Evolutionary conservation across 37 sponge, comb jelly and placozoan genomes (phyloP), one percentile per base, ranked within the genome.

Genomic region (Aphrocallistes beatrix): DNA sequence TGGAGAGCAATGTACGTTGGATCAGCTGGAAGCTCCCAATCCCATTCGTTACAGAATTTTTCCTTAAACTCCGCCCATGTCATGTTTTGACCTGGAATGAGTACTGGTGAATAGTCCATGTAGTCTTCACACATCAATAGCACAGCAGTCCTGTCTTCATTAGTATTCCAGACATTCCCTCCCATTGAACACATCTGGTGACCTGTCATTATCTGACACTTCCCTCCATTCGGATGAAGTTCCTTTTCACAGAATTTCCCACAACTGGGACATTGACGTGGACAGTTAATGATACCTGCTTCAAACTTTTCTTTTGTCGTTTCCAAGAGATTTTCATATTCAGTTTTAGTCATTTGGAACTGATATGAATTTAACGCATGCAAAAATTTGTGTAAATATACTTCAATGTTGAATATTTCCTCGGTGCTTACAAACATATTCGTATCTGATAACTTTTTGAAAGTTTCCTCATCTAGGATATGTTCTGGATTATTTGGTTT

Each of bases 151-250:
- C 75, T 60, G n/a, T 60, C 21, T 60, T 60, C n/a, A 30, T 60
- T 30, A 28, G 10, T 60, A 3, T 60, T 30, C 75, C 75, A 60
- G 8, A 60, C 75, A 8, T 60, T 60, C 6, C 75, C 75, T 3
- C 75, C 75, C 75, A 60, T 60, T 25, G 75, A 60, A 28, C 75
- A 32, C 6, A 60, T 60, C n/a, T 60, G 75, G 34, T 60, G 75
- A 60, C 75, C 75, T 60, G 75, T 60, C n/a, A 25, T 60, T 19
- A 60, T 60, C 25, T 32, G 17, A 60, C 75, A 60, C n/a, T 60
- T 3, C 3, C 75, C 75, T 25, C 34, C 34, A 28, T 60, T 8
- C n/a, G 75, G 34, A 60, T 60, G 75, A 30, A 60, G 21, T 60
- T 3, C 75, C 75, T 30, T 60, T 6, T 60, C 75, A 60, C 75